A percentile compares a stretch with the other conserved stretches of the same genome.
These are phyloP conservation scores for Tipula lateralis DNA, from an alignment of 2,888 invertebrate genomes.

Conservation along the genomic window DNA sequence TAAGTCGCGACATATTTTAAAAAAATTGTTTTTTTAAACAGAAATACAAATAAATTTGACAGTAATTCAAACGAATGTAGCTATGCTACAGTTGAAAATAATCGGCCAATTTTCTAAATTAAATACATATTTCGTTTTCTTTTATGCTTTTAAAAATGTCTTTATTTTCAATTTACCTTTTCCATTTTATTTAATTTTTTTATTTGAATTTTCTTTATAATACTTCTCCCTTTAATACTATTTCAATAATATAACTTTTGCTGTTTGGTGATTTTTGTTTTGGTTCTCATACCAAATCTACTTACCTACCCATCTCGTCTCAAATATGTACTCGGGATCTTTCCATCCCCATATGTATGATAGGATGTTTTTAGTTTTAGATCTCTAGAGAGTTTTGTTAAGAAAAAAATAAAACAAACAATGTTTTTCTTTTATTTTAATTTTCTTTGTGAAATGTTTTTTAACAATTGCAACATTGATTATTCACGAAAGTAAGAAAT, in stretches of 20 bases:
- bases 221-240: neutral
- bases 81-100: conserved; percentile 29
- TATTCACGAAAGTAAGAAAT: neutral
- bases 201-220: neutral
- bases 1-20: conserved; percentile 32
- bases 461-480: conserved; percentile 26
- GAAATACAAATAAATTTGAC: conserved; percentile 31
- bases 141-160: neutral
- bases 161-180: conserved; percentile 26
- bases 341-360: neutral
- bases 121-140: conserved; percentile 29
- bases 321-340: neutral
- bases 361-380: neutral
- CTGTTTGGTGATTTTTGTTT: neutral
- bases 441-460: neutral
- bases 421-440: neutral
- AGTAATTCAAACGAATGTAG: conserved; percentile 34
- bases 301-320: neutral
- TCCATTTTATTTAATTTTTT: neutral
- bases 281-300: neutral
- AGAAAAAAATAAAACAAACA: neutral
- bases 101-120: conserved; percentile 34
- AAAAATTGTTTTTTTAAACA: neutral
- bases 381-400: neutral
- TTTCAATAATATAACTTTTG: neutral